Evolutionary conservation across 2,113 vertebrate species (phyloP), one percentile per base, ranked within the genome.

Genomic region (Bufo bufo): DNA sequence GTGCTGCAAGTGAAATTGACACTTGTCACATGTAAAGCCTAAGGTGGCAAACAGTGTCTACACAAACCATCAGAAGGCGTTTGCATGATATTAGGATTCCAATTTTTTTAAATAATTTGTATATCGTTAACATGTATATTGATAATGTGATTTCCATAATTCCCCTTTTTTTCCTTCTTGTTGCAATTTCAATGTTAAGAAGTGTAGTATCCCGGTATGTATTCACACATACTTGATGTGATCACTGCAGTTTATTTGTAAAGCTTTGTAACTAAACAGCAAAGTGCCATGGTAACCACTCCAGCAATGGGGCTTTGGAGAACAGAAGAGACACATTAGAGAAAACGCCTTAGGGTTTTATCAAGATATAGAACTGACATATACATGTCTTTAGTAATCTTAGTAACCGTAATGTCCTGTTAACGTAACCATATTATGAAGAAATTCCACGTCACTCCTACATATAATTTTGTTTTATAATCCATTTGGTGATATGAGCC

Each of bases 221-320:
- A 33, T 52, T 1, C 13, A 56, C 50, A 78, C 49, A 54, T 23
- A 12, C n/a, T 23, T 33, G 11, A 33, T 78, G 52, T 33, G 77
- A 58, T 79, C 47, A 79, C 77, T 23, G 23, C n/a, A 4, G 58
- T 7, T 10, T 82, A 58, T 74, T 33, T 74, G 13, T 14, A 58
- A 85, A 58, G 54, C 33, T 16, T 17, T 85, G 66, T 33, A 58
- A 47, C 49, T 77, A 85, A 85, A 85, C 84, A 85, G 23, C 50
- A 12, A 47, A 72, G 61, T 85, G 17, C 84, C 54, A 85, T 85
- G 56, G 54, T 10, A 49, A 85, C 72, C 12, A 19, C 7, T 49
- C 6, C 82, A 47, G 12, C 43, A 23, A 17, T 7, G 23, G 12
- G 43, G 52, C 69, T 33, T 59, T 56, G 16, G 82, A 77, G 71